These are phyloP conservation scores for Yponomeuta evonymella DNA, from an alignment of 2,888 invertebrate genomes.

Conservation along the genomic window DNA sequence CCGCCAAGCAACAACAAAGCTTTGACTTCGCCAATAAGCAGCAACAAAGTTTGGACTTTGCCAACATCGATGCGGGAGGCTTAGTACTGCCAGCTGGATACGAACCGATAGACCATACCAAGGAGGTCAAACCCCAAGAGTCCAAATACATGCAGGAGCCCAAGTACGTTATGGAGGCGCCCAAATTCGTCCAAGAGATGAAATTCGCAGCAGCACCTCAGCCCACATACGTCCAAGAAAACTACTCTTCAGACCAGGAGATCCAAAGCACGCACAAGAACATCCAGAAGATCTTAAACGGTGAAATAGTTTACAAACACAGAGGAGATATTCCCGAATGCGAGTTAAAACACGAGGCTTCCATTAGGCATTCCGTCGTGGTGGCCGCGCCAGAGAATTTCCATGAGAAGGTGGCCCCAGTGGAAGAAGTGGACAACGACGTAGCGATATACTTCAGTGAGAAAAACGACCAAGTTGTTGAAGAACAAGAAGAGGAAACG, in stretches of 20 bases:
- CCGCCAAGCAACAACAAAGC: slow-evolving; percentile 21
- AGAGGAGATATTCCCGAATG: slow-evolving; percentile 52
- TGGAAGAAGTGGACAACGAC: slow-evolving; percentile 71
- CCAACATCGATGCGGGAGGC: slow-evolving; percentile 41
- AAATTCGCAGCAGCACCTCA: slow-evolving; percentile 20
- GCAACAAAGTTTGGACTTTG: slow-evolving; percentile 28
- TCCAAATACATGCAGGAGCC: slow-evolving; percentile 16
- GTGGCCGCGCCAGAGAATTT: slow-evolving; percentile 48
- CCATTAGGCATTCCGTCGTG: slow-evolving; percentile 58
- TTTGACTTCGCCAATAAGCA: slow-evolving; percentile 28
- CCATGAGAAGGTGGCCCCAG: slow-evolving; percentile 36
- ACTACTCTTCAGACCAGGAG: slow-evolving; percentile 38
- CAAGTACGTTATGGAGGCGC: slow-evolving; percentile 19
- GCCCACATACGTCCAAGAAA: slow-evolving; percentile 16
- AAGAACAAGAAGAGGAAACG: slow-evolving; percentile 30
- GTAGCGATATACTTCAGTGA: slow-evolving; percentile 76
- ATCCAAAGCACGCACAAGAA: slow-evolving; percentile 41
- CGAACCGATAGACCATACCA: slow-evolving; percentile 56
- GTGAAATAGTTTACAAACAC: slow-evolving; percentile 35
- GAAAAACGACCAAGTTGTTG: slow-evolving; percentile 27
- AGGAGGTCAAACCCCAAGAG: slow-evolving; percentile 23
- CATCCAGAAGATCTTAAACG: slow-evolving; percentile 33
- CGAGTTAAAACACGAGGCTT: slow-evolving; percentile 60
- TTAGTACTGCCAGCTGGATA: slow-evolving; percentile 60
- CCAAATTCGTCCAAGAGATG: slow-evolving; percentile 11